Percentiles rank a stretch among this genome's conserved stretches.
phyloP scores from a whole-genome alignment of 2,113 vertebrate genomes.

The Salvelinus sp. region DNA sequence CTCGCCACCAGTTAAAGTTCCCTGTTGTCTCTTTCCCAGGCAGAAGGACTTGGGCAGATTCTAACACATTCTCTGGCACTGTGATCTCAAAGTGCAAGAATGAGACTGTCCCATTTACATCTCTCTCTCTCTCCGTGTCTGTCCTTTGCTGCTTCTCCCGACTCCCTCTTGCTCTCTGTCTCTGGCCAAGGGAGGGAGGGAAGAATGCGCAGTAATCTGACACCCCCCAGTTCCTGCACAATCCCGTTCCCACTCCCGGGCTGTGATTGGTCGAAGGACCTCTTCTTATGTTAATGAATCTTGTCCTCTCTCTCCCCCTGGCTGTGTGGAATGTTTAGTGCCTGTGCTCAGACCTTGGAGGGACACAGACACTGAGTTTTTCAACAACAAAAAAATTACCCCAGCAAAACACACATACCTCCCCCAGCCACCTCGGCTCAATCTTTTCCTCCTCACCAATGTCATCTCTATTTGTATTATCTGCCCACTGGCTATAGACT shows the following conservation, averaged over 20 bases:
- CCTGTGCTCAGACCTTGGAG: conserved; percentile 42
- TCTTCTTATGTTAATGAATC: conserved; percentile 60
- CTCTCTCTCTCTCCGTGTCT: not conserved
- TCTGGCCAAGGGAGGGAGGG: conserved; percentile 3
- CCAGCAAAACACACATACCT: not conserved
- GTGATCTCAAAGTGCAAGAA: conserved; percentile 57
- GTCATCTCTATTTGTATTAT: not conserved
- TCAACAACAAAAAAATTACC: too few species aligned
- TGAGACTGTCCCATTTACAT: conserved; percentile 25
- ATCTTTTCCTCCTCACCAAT: not conserved
- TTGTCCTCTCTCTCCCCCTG: conserved; percentile 26
- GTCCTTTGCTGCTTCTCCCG: conserved; percentile 23
- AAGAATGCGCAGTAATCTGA: conserved; percentile 53
- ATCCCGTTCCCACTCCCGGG: conserved; percentile 45
- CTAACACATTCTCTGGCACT: conserved; percentile 53
- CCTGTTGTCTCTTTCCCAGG: conserved; percentile 12
- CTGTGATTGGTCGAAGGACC: conserved; percentile 46
- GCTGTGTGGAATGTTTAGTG: conserved; percentile 42
- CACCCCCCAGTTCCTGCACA: conserved; percentile 52
- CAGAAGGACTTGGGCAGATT: conserved; percentile 22
- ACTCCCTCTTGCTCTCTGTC: conserved; percentile 17
- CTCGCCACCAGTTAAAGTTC: conserved; percentile 37
- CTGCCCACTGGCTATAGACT: not conserved
- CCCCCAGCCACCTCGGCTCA: not conserved
- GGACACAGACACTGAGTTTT: conserved; percentile 14